Conservation (phyloP, 2,113 vertebrate genomes). For the Lagopus muta region DNA sequence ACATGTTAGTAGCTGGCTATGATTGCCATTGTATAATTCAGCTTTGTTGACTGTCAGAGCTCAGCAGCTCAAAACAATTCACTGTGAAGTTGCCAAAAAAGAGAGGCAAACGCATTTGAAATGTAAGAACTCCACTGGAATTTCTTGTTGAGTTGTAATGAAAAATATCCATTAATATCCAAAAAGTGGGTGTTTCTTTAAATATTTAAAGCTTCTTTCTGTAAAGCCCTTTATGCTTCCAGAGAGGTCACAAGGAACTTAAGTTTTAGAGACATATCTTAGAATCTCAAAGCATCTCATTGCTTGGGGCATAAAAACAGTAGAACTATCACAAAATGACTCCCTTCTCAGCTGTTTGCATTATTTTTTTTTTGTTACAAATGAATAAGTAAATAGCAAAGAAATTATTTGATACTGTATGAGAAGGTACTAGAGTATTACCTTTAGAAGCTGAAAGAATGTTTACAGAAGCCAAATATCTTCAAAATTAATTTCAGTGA, state of each 20-base stretch:
- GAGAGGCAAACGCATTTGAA: background rate
- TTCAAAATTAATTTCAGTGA: background rate
- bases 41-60: background rate
- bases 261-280: no score
- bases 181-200: background rate
- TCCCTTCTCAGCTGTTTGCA: background rate
- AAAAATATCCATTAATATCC: background rate
- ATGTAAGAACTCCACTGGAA: background rate
- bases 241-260: background rate
- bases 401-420: background rate
- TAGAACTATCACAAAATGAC: background rate
- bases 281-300: background rate
- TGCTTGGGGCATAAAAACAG: background rate
- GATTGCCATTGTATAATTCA: background rate
- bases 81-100: background rate
- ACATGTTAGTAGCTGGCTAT: background rate
- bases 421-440: background rate
- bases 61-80: background rate
- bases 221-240: background rate
- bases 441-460: background rate
- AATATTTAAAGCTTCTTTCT: background rate
- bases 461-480: background rate
- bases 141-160: background rate
- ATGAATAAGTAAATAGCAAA: accelerated
- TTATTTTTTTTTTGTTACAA: no score